Percentiles rank a stretch among this genome's conserved stretches.
These are phyloP conservation scores for Willisornis vidua DNA, from an alignment of 2,113 vertebrate genomes.

Conservation along the genomic window DNA sequence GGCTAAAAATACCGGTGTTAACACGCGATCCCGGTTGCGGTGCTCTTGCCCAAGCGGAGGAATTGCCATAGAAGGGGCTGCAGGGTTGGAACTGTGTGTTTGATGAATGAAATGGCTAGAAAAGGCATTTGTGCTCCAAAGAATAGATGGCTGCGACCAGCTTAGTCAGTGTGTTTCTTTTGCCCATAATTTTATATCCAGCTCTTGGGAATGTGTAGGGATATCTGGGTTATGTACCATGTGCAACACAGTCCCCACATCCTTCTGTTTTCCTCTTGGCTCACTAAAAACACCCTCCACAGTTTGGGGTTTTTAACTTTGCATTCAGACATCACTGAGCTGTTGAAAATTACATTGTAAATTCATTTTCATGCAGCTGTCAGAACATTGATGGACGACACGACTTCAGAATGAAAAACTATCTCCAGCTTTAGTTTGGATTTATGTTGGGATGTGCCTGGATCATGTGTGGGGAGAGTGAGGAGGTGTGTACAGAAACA, in stretches of 20 bases:
- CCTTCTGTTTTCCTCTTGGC: not conserved
- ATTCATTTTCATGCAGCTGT: not conserved
- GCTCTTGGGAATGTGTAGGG: not conserved
- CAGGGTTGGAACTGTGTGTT: not conserved
- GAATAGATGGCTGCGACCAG: not conserved
- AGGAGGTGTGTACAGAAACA: not conserved
- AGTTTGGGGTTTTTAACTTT: not conserved
- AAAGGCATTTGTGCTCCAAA: not conserved
- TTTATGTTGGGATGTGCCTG: not conserved
- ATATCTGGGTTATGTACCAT: not conserved
- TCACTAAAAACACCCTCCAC: not conserved
- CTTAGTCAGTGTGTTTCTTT: not conserved
- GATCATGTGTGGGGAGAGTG: not conserved
- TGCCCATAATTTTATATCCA: not conserved
- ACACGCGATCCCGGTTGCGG: not conserved
- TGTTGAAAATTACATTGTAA: not conserved
- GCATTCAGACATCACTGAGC: not conserved
- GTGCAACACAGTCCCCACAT: not conserved
- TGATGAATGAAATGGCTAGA: constrained; percentile 26
- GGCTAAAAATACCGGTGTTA: not conserved
- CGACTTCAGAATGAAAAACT: not conserved
- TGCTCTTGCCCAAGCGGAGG: not conserved
- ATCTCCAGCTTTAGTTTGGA: not conserved
- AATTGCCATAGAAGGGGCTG: constrained; percentile 45
- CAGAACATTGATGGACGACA: not conserved